Evolutionary conservation across 2,888 invertebrate genomes (phyloP), one percentile per base, ranked within the genome.

Genomic region (Lithophane ornitopus): DNA sequence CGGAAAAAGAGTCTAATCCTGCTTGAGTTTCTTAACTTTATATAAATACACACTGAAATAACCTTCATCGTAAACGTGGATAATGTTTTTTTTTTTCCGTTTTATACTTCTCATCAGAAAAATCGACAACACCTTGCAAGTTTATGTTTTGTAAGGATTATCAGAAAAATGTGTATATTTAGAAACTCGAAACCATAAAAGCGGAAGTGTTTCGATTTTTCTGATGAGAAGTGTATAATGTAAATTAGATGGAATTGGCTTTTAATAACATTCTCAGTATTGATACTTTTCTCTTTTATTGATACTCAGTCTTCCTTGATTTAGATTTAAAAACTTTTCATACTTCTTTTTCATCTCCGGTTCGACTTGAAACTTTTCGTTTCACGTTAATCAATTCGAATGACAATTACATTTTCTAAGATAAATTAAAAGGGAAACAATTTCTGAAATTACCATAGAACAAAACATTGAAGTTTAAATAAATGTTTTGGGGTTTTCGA

Each of bases 301-400:
- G n/a, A n/a, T n/a, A n/a, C n/a, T n/a, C 66, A 81, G 69, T 62
- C 61, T 61, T 67, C 49, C 65, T 6, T 70, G 67, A 85, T 85
- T 81, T 70, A 59, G 34, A 85, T 81, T 85, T 75, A 81, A 81
- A 81, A 81, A 85, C 70, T 85, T 81, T 85, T 26, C 41, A 80
- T 85, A 70, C 58, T 81, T 81, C 56, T 70, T 58, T 74, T 81
- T 70, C 58, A 68, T 74, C 70, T 63, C 46, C 69, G 16, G 61
- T 26, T 46, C 44, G 26, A 63, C 39, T 73, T 61, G n/a, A 61
- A 83, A 78, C 71, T 77, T 83, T 85, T 70, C 56, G 22, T 68
- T 85, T 70, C 54, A 46, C 66, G 63, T 68, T 82, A 85, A 82
- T 77, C 70, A 78, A 71, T 82, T 74, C 52, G 26, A 70, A 85